phyloP scores from a whole-genome alignment of 2,113 vertebrate species.

The Columba janthina region DNA sequence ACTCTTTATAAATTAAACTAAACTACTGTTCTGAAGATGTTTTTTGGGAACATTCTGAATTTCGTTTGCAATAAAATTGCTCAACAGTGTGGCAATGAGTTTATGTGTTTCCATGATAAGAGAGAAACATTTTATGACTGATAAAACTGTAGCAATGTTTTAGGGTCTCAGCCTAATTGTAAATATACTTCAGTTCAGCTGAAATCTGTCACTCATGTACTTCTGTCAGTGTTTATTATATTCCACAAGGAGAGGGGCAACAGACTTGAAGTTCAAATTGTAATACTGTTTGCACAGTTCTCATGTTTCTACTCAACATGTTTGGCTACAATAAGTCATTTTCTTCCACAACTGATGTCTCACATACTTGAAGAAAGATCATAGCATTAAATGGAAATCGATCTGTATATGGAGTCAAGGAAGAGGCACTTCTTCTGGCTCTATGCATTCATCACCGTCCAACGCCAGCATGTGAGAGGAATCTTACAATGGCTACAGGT shows the following conservation, averaged over 20 bases:
- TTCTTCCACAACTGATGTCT: not conserved
- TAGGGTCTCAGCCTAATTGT: not conserved
- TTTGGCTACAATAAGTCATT: not conserved
- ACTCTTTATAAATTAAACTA: not conserved
- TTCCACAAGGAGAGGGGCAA: not conserved
- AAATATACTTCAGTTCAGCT: not conserved
- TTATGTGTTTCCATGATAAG: not conserved
- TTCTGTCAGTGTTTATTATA: not conserved
- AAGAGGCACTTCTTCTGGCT: not conserved
- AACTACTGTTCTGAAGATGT: not conserved
- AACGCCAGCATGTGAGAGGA: not conserved
- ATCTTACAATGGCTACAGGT: not conserved
- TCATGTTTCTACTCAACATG: not conserved
- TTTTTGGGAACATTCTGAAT: not conserved
- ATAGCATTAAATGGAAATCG: not conserved
- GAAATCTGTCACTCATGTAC: not conserved
- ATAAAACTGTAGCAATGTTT: not conserved
- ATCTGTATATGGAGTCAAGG: not conserved
- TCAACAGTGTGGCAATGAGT: not conserved
- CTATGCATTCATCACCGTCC: not conserved
- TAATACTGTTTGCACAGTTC: not conserved
- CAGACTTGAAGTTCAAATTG: not conserved
- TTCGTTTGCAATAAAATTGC: not conserved
- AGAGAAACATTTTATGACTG: not conserved
- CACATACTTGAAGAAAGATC: not conserved